Conservation (phyloP, 2,888 invertebrate species). For the Galeruca laticollis region DNA sequence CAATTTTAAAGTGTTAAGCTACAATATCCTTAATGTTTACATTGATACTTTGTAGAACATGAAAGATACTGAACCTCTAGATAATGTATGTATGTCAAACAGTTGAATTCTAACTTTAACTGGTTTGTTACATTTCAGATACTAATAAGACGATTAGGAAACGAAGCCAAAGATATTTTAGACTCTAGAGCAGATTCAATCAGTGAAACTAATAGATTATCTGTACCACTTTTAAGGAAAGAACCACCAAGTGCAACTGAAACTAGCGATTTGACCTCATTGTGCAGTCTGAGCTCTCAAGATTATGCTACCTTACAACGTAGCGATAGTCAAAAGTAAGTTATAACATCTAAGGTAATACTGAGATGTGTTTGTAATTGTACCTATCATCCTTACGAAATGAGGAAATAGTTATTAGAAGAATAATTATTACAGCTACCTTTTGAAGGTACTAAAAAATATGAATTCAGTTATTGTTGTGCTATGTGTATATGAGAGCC, state of each 20-base stretch:
- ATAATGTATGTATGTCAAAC: too few species aligned
- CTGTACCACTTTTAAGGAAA: conserved; percentile 67
- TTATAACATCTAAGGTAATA: not conserved
- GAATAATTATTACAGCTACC: too few species aligned
- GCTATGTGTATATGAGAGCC: too few species aligned
- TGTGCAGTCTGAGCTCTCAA: conserved; percentile 77
- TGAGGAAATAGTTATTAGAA: too few species aligned
- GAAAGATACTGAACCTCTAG: too few species aligned
- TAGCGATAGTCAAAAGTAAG: conserved; percentile 68
- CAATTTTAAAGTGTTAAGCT: too few species aligned
- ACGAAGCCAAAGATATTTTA: conserved; percentile 69
- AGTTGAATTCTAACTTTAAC: not conserved
- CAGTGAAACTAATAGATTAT: conserved; percentile 62
- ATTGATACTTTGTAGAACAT: too few species aligned
- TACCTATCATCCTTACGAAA: too few species aligned
- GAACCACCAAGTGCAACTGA: conserved; percentile 75
- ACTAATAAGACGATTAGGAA: conserved; percentile 76
- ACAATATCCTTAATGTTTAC: too few species aligned
- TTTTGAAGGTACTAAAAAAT: too few species aligned
- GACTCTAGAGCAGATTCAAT: conserved; percentile 62
- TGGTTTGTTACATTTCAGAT: conserved; percentile 67
- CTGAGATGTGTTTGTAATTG: too few species aligned
- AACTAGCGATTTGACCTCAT: conserved; percentile 79
- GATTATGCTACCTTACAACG: conserved; percentile 70
- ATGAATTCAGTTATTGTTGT: too few species aligned